Evolutionary conservation across 2,888 invertebrate genomes (phyloP).

Genomic region (Caenorhabditis doughertyi): DNA sequence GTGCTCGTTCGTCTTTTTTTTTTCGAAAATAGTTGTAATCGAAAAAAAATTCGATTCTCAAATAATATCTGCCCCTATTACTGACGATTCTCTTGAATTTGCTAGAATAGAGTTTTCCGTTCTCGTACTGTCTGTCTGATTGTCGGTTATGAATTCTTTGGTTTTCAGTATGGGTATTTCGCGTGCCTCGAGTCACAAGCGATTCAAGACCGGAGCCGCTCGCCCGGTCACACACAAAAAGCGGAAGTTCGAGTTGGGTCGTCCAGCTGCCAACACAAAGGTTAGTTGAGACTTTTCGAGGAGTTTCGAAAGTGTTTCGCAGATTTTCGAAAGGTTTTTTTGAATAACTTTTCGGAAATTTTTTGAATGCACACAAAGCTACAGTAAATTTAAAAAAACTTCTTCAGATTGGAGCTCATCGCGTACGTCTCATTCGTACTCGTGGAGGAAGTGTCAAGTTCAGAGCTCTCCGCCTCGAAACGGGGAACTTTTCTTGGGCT

Average conservation of each 20-base stretch:
- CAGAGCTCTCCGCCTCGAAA: conserved; percentile 95
- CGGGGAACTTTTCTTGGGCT: conserved; percentile 98
- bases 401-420: conserved; percentile 90
- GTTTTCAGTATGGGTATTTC: conserved; percentile 92
- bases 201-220: conserved; percentile 98
- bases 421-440: conserved; percentile 93
- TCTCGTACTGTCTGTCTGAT: too few species aligned
- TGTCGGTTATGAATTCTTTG: too few species aligned
- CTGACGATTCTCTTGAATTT: too few species aligned
- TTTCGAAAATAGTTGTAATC: neutral
- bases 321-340: neutral
- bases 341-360: too few species aligned
- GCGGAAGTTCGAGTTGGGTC: conserved; percentile 99
- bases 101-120: too few species aligned
- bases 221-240: conserved; percentile 98
- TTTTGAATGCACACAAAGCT: too few species aligned
- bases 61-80: too few species aligned
- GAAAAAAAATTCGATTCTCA: too few species aligned
- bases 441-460: conserved; percentile 97
- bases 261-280: conserved; percentile 99
- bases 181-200: conserved; percentile 99
- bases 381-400: too few species aligned
- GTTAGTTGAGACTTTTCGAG: conserved; percentile 84
- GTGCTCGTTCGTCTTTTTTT: neutral
- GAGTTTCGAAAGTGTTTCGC: too few species aligned